A percentile compares a stretch with the other conserved stretches of the same genome.
phyloP scores from a whole-genome alignment of 2,888 invertebrate species.

The Drosophila borealis region DNA sequence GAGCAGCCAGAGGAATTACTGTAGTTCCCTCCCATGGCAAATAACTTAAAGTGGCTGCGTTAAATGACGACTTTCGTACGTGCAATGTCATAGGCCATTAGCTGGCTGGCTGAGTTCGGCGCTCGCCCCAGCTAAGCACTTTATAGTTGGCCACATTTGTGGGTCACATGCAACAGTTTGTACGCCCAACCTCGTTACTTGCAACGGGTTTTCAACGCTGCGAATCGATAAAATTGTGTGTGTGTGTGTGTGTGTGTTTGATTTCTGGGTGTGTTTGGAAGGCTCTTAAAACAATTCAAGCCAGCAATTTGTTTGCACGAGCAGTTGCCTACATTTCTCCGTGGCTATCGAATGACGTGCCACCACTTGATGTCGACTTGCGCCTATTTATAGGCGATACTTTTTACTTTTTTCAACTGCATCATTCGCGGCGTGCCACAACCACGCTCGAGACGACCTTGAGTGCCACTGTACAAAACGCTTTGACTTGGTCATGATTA shows the following conservation, averaged over 20 bases:
- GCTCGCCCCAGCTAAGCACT: conserved; percentile 24
- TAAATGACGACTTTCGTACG: conserved; percentile 59
- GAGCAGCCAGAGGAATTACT: conserved; percentile 13
- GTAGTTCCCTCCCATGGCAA: neutral
- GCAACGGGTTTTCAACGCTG: conserved; percentile 19
- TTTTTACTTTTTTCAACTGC: neutral
- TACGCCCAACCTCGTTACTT: conserved; percentile 27
- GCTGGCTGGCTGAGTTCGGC: conserved; percentile 2
- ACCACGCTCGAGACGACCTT: conserved; percentile 13
- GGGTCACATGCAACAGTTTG: conserved; percentile 72
- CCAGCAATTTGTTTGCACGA: conserved; percentile 48
- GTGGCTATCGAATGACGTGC: conserved; percentile 57
- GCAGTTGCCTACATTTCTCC: conserved; percentile 57
- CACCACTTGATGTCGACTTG: conserved; percentile 11
- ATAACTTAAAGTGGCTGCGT: conserved; percentile 18
- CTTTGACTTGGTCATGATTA: neutral
- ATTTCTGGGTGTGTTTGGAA: conserved; percentile 16
- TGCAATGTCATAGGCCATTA: conserved; percentile 55
- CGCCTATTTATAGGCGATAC: conserved; percentile 20
- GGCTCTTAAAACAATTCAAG: conserved; percentile 18
- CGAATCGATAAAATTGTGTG: conserved; percentile 49
- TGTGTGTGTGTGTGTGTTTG: conserved; percentile 9
- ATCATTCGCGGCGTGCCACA: neutral
- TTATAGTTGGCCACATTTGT: conserved; percentile 61
- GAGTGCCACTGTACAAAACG: conserved; percentile 1